phyloP scores from a whole-genome alignment of 1,140 invertebrate genomes.

The Zaprionus tsacasi region DNA sequence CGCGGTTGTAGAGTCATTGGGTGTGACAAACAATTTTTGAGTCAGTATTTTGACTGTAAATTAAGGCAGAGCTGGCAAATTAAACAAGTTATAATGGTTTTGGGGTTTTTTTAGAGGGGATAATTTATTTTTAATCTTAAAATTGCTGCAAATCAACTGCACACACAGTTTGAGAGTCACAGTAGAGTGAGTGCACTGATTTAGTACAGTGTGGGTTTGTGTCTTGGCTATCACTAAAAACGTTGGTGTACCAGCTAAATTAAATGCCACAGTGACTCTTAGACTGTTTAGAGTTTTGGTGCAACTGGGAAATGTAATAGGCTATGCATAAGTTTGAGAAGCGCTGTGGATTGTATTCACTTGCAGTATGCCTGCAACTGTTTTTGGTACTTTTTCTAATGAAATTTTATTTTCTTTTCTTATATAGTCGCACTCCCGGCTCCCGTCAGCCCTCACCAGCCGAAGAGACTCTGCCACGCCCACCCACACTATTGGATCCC shows the following conservation, averaged over 20 bases:
- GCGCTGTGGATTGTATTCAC: neutral
- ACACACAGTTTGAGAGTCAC: neutral
- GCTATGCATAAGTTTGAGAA: neutral
- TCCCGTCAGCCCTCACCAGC: conserved; percentile 95
- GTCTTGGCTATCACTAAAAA: conserved; percentile 31
- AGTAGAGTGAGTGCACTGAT: neutral
- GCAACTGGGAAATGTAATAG: neutral
- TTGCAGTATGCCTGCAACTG: conserved; percentile 20
- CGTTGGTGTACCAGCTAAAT: neutral
- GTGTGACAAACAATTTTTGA: neutral
- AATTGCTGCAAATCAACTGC: neutral
- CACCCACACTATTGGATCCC: conserved; percentile 72
- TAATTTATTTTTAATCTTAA: neutral
- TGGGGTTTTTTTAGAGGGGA: too few species aligned
- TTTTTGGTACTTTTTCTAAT: neutral
- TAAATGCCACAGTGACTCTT: neutral
- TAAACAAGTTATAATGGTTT: neutral
- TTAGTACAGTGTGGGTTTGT: conserved; percentile 35
- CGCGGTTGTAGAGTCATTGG: conserved; percentile 3
- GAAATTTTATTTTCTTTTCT: conserved; percentile 1
- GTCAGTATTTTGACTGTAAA: neutral
- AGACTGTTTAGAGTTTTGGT: conserved; percentile 6
- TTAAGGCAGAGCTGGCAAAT: neutral
- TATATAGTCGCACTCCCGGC: conserved; percentile 92
- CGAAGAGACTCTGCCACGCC: conserved; percentile 87